phyloP scores from a whole-genome alignment of 2,797 vertebrate species.

The Vipera latastei region DNA sequence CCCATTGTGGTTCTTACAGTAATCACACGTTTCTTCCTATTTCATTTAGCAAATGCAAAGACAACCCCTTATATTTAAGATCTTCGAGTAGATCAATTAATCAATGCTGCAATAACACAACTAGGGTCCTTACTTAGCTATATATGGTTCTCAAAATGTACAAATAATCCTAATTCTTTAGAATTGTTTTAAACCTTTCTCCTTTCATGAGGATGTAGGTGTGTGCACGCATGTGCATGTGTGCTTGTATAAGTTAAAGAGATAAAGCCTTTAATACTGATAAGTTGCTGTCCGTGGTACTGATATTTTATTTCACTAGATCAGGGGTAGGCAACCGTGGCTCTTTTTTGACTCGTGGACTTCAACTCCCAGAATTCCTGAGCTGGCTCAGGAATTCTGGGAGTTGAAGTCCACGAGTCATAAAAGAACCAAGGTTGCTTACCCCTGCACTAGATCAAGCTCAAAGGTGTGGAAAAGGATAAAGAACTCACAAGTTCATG shows the following conservation, averaged over 20 bases:
- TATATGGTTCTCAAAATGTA: background rate
- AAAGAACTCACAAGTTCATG: background rate
- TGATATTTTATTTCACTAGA: background rate
- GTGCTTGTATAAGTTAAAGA: background rate
- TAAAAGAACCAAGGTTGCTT: too few species aligned
- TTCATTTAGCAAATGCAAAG: background rate
- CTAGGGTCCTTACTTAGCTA: background rate
- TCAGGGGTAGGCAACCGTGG: too few species aligned
- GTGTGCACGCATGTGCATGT: background rate
- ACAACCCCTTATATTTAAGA: background rate
- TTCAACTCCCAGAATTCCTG: too few species aligned
- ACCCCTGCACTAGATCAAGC: too few species aligned
- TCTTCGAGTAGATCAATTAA: background rate
- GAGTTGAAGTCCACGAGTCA: too few species aligned
- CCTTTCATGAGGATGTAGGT: background rate
- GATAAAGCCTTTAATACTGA: background rate
- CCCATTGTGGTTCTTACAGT: background rate
- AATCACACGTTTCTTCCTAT: background rate
- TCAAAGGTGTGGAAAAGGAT: background rate
- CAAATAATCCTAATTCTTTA: background rate
- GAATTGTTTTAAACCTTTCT: background rate
- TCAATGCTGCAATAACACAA: background rate
- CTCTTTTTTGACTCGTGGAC: too few species aligned
- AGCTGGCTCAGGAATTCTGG: too few species aligned
- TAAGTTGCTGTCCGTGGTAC: background rate